Evolutionary conservation across 2,888 invertebrate genomes (phyloP).

Genomic region (Tinea pellionella): DNA sequence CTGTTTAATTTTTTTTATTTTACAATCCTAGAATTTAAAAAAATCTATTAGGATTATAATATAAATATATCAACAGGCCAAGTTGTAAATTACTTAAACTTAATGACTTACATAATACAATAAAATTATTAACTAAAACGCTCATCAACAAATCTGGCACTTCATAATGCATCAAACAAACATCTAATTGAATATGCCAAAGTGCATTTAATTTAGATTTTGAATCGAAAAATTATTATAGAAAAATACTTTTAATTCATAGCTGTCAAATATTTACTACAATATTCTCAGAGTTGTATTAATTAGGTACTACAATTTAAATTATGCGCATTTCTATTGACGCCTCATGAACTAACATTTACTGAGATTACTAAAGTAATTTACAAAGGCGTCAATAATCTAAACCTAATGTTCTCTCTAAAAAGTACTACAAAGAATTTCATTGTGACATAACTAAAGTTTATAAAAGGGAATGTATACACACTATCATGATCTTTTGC

Average conservation of each 20-base stretch:
- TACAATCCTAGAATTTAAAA: constrained; percentile 67
- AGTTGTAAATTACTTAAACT: constrained; percentile 71
- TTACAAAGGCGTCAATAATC: background rate
- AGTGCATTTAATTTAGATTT: constrained; percentile 61
- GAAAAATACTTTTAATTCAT: constrained; percentile 62
- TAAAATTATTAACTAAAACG: constrained; percentile 70
- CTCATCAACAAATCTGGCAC: constrained; percentile 68
- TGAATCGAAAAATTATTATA: too few species aligned
- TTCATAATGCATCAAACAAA: constrained; percentile 62
- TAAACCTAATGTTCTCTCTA: constrained; percentile 1
- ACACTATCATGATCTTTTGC: background rate
- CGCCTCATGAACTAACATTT: constrained; percentile 41
- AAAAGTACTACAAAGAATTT: background rate
- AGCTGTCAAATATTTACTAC: constrained; percentile 44
- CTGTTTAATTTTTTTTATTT: constrained; percentile 56
- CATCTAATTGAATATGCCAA: constrained; percentile 52
- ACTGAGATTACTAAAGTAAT: constrained; percentile 41
- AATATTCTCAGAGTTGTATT: constrained; percentile 23
- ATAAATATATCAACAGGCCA: constrained; percentile 64
- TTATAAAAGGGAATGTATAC: constrained; percentile 2
- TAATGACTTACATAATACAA: constrained; percentile 69
- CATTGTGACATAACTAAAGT: background rate
- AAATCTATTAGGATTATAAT: constrained; percentile 68
- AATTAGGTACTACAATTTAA: too few species aligned
- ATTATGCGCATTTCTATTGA: constrained; percentile 19